A percentile compares a stretch with the other conserved stretches of the same genome.
Conservation (phyloP, 2,797 vertebrate genomes). For the Apodemus agrarius region DNA sequence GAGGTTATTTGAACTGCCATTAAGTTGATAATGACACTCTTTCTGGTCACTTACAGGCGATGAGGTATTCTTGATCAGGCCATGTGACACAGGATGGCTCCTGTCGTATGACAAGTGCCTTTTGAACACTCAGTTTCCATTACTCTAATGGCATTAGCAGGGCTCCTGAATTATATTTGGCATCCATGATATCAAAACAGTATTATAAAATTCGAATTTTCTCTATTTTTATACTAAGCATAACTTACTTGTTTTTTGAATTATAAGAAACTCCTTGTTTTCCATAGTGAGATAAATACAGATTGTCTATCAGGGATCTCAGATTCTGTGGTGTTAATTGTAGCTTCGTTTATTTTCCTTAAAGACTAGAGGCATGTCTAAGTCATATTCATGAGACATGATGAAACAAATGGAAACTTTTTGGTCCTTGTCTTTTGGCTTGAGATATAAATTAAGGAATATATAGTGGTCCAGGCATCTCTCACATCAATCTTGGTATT, state of each 20-base stretch:
- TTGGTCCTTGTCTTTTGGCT: slow-evolving; percentile 15
- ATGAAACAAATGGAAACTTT: slow-evolving; percentile 22
- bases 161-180: slow-evolving; percentile 57
- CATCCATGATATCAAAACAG: slow-evolving; percentile 45
- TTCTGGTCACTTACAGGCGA: slow-evolving; percentile 63
- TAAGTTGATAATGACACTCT: slow-evolving; percentile 73
- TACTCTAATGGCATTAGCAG: slow-evolving; percentile 59
- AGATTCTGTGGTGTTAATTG: slow-evolving; percentile 37
- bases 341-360: not conserved
- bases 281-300: slow-evolving; percentile 54
- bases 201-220: not conserved
- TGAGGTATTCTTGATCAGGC: slow-evolving; percentile 68
- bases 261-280: slow-evolving; percentile 36
- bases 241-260: slow-evolving; percentile 2
- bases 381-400: not conserved
- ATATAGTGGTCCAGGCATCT: not conserved
- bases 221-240: slow-evolving; percentile 53
- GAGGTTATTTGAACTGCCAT: slow-evolving; percentile 70
- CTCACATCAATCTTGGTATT: slow-evolving; percentile 25
- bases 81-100: slow-evolving; percentile 53
- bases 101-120: slow-evolving; percentile 37
- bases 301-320: not conserved
- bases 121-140: slow-evolving; percentile 70
- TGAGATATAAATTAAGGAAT: slow-evolving; percentile 39
- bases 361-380: slow-evolving; percentile 13